Evolutionary conservation across 1,140 invertebrate genomes (phyloP), one percentile per base, ranked within the genome.

Genomic region (Agrilus planipennis): DNA sequence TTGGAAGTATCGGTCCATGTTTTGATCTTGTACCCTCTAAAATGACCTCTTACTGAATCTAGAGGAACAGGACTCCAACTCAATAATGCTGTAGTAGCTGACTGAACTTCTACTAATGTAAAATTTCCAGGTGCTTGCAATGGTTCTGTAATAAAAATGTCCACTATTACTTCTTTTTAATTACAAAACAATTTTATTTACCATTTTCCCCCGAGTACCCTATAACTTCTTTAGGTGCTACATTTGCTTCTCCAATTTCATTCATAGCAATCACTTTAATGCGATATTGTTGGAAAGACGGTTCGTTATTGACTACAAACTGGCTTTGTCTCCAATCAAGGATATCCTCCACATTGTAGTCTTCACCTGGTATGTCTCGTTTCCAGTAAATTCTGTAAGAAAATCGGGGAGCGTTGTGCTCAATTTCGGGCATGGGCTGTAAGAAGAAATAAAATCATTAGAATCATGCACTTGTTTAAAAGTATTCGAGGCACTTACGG

Each of bases 131-230:
- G 90, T 0, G 86, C 79, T 54, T 86, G 75, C 0, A 72, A 60
- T 0, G 90, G 91, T 46, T 71, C 19, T 32, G 15, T 77, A 80
- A 53, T n/a, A 64, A 64, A 44, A 40, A 45, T 19, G 22, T 45
- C 30, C 32, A 22, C 7, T 36, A 19, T 39, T 15, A 23, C 17
- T 15, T 25, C 12, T 11, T 6, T 5, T 23, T 10, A 12, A 32
- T 3, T 18, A 25, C 5, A 25, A 25, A 60, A 71, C 79, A 6
- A 25, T 6, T 25, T 25, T 25, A 6, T 17, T 32, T 32, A 32
- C 30, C 72, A 68, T 92, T 89, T 69, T 99, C 93, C 32, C 95
- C 95, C 0, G 94, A 98, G 64, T 80, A 95, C 7, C 95, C 95
- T 39, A 78, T 73, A 1, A 89, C 72, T 67, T 89, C 84, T 15